Percentiles rank a stretch among this genome's conserved stretches.
Evolutionary conservation across 2,888 invertebrate genomes (phyloP).

Genomic region (Calliphora vomitoria): DNA sequence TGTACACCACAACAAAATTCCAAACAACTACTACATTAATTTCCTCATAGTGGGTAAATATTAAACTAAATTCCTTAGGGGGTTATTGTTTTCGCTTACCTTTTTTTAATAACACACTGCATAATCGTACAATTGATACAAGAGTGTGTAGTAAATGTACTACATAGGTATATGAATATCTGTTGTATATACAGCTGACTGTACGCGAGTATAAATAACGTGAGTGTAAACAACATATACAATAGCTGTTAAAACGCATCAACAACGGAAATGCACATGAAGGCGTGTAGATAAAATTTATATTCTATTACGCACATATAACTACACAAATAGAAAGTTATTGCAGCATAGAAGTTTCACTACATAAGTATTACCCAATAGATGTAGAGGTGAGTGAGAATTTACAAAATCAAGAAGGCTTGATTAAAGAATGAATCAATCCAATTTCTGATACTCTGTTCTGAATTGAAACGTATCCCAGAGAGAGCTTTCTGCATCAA

Average conservation of each 20-base stretch:
- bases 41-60: constrained; percentile 60
- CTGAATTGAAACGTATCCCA: no score
- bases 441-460: no score
- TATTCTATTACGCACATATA: constrained; percentile 28
- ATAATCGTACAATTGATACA: not conserved
- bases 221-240: constrained; percentile 38
- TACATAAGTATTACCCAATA: not conserved
- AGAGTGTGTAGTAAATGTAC: not conserved
- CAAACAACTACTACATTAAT: constrained; percentile 55
- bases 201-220: constrained; percentile 59
- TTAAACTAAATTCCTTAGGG: constrained; percentile 48
- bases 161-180: not conserved
- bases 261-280: constrained; percentile 57
- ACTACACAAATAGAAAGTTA: not conserved
- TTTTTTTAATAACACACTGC: constrained; percentile 12
- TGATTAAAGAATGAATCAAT: no score
- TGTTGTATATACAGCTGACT: not conserved
- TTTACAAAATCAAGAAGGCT: no score
- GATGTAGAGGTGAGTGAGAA: not conserved
- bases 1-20: constrained; percentile 38
- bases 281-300: constrained; percentile 68
- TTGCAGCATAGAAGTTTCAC: not conserved
- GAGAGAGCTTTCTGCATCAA: no score
- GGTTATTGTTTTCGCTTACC: constrained; percentile 23
- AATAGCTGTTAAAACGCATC: constrained; percentile 64